Evolutionary conservation across 1,140 invertebrate species (phyloP), one percentile per base, ranked within the genome.

Genomic region (Rhizoglyphus robini): DNA sequence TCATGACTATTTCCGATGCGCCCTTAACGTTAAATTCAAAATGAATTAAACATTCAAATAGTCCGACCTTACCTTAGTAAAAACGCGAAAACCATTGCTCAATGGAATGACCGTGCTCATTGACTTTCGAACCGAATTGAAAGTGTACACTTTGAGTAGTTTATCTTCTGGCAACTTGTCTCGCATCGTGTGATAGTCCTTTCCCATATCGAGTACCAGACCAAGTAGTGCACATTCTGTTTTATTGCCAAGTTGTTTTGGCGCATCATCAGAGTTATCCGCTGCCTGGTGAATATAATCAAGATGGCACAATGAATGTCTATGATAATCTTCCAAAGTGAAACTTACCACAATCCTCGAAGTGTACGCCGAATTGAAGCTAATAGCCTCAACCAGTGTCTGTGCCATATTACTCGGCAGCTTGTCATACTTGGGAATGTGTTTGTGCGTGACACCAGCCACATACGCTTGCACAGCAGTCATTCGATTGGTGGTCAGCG

Each of bases 201-300:
- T 88, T 48, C 88, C 88, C 63, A 98, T 76, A 61, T 83, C 87
- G 68, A 87, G 74, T 38, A 98, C 88, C 80, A 98, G 97, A 63
- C 94, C 94, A 67, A 99, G 82, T 63, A 99, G 81, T 58, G 92
- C 84, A 81, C 96, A 99, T 79, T 99, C 96, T 54, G 96, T 99
- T 80, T 99, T 99, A 81, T 99, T 99, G 65, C 96, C 96, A 63
- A 99, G 85, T 82, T 99, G 94, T 77, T 87, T 90, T n/a, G 88
- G 83, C 34, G 93, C 81, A 48, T 86, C 89, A n/a, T 83, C 84
- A 49, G 87, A 84, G 70, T 88, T 86, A 72, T 84, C 85, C 47
- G 83, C 79, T 65, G 82, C 81, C n/a, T n/a, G n/a, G n/a, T n/a
- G n/a, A n/a, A n/a, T n/a, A n/a, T n/a, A n/a, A n/a, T n/a, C n/a